phyloP scores from a whole-genome alignment of 2,888 invertebrate species.

The Dione juno region DNA sequence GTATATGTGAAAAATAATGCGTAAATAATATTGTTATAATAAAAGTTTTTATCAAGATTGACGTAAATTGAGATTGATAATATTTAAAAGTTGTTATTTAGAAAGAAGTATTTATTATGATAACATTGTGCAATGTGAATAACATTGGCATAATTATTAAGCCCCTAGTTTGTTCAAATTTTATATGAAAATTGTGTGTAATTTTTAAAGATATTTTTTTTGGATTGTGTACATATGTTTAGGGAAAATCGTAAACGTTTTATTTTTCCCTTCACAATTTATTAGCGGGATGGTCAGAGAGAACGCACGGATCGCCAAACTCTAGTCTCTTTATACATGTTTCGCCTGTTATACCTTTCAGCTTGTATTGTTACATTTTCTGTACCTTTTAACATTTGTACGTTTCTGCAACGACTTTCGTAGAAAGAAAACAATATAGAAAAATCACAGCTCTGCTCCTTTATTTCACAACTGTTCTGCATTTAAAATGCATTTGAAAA shows the following conservation, averaged over 20 bases:
- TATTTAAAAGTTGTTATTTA: background rate
- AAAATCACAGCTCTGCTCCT: conserved; percentile 43
- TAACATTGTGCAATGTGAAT: background rate
- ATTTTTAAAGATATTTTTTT: no score
- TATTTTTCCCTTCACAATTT: no score
- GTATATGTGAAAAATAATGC: background rate
- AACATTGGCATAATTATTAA: background rate
- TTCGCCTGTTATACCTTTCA: no score
- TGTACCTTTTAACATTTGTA: background rate
- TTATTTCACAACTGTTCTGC: conserved; percentile 53
- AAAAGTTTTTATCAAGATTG: conserved; percentile 15
- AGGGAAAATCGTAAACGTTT: no score
- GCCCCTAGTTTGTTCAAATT: no score
- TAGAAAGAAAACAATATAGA: conserved; percentile 19
- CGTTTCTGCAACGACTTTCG: background rate
- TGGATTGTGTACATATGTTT: no score
- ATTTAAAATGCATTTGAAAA: conserved; percentile 61
- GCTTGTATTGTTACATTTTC: no score
- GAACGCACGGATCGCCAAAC: no score
- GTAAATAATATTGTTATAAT: conserved; percentile 4
- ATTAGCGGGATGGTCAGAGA: no score
- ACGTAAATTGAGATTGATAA: conserved; percentile 19
- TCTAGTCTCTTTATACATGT: no score
- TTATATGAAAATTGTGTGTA: background rate
- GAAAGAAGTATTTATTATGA: background rate